These are phyloP conservation scores for Telmatochromis sp. DNA, from an alignment of 2,113 vertebrate species.

Conservation along the genomic window DNA sequence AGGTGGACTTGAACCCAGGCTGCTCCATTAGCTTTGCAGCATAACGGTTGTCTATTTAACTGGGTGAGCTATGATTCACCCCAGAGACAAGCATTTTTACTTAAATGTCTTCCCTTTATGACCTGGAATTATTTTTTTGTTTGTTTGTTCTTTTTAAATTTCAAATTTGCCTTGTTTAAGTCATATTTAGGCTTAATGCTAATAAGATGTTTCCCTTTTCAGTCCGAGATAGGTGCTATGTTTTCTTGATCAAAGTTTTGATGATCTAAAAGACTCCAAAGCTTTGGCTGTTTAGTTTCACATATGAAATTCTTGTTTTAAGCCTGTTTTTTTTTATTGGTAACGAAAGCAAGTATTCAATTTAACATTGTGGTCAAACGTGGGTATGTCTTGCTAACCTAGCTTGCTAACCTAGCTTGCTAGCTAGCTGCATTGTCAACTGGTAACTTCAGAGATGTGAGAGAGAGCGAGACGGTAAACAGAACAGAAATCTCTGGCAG, in stretches of 20 bases:
- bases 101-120: not conserved
- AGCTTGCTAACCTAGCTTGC: not conserved
- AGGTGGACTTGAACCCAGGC: not conserved
- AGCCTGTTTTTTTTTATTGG: not conserved
- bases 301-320: not conserved
- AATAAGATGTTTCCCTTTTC: not conserved
- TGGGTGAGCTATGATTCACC: not conserved
- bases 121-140: not conserved
- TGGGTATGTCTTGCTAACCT: not conserved
- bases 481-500: not conserved
- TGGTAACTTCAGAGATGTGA: not conserved
- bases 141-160: not conserved
- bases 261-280: not conserved
- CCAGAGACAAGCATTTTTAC: not conserved
- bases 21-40: not conserved
- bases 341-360: not conserved
- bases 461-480: not conserved
- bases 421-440: not conserved
- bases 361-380: not conserved
- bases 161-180: not conserved
- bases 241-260: not conserved
- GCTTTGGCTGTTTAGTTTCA: not conserved
- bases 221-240: not conserved
- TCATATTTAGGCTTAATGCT: not conserved
- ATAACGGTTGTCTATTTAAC: not conserved